These are phyloP conservation scores for Orchesella cincta DNA, from an alignment of 1,140 invertebrate genomes.

Conservation along the genomic window DNA sequence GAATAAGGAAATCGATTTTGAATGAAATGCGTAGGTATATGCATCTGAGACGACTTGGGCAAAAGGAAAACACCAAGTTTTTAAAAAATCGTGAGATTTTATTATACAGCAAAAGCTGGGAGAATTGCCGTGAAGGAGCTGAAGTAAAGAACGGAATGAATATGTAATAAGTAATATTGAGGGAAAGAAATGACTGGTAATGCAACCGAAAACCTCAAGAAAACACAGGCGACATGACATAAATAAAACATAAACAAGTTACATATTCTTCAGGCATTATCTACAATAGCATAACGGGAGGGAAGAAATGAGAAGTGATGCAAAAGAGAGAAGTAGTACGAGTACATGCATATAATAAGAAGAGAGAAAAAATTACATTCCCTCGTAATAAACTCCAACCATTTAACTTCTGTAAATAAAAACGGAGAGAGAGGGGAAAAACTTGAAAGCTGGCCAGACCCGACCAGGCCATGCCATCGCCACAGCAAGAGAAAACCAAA, in stretches of 20 bases:
- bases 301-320: slow-evolving; percentile 5
- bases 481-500: too few species aligned
- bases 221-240: slow-evolving; percentile 6
- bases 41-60: too few species aligned
- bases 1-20: too few species aligned
- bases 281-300: slow-evolving; percentile 4
- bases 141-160: too few species aligned
- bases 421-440: slow-evolving; percentile 6
- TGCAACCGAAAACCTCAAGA: slow-evolving; percentile 1
- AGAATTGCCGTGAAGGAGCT: too few species aligned
- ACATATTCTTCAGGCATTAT: slow-evolving; percentile 13
- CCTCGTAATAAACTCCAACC: slow-evolving; percentile 15
- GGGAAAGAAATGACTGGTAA: not conserved
- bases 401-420: slow-evolving; percentile 22
- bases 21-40: too few species aligned
- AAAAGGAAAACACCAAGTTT: too few species aligned
- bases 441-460: slow-evolving; percentile 12
- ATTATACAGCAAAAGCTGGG: too few species aligned
- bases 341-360: not conserved
- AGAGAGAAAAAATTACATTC: slow-evolving; percentile 2
- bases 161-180: not conserved
- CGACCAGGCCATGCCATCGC: not conserved
- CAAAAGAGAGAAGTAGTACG: not conserved
- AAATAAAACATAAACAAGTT: slow-evolving; percentile 34
- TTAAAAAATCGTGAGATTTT: too few species aligned